A percentile compares a stretch with the other conserved stretches of the same genome.
Conservation (phyloP, 1,140 invertebrate species). For the Muscidifurax raptorellus region DNA sequence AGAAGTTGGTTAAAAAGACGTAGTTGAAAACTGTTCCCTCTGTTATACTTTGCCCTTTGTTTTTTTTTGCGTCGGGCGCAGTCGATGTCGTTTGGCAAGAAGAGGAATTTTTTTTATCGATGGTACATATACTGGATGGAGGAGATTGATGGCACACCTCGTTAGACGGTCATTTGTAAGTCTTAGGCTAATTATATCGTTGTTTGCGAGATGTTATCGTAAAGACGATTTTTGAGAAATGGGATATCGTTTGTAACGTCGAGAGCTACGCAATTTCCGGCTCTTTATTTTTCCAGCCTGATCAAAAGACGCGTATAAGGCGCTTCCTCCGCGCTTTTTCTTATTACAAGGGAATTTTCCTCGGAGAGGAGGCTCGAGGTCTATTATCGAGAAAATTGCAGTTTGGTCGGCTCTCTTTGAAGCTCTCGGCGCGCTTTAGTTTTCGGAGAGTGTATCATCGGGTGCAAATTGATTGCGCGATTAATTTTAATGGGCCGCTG, state of each 20-base stretch:
- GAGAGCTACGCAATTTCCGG: neutral
- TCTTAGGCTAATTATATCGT: too few relatives aligned
- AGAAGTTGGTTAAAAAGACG: neutral
- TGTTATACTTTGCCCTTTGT: neutral
- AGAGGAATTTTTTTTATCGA: neutral
- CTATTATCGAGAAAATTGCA: conserved; percentile 15
- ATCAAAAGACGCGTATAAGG: neutral
- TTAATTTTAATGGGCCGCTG: neutral
- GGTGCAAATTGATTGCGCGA: neutral
- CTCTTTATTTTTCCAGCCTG: neutral
- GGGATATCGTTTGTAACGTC: neutral
- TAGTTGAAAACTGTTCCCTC: neutral
- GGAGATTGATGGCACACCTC: too few relatives aligned
- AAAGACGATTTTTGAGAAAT: neutral
- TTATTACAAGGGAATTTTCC: neutral
- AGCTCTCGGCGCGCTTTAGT: neutral
- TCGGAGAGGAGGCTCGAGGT: neutral
- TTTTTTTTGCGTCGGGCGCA: neutral
- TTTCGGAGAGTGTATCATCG: neutral
- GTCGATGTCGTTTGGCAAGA: neutral
- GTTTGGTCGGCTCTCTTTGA: neutral
- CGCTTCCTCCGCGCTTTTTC: neutral
- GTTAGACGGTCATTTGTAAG: too few relatives aligned
- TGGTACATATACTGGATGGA: neutral
- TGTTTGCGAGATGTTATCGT: too few relatives aligned